phyloP scores from a whole-genome alignment of 1,140 invertebrate genomes.

The Drosophila mayri region DNA sequence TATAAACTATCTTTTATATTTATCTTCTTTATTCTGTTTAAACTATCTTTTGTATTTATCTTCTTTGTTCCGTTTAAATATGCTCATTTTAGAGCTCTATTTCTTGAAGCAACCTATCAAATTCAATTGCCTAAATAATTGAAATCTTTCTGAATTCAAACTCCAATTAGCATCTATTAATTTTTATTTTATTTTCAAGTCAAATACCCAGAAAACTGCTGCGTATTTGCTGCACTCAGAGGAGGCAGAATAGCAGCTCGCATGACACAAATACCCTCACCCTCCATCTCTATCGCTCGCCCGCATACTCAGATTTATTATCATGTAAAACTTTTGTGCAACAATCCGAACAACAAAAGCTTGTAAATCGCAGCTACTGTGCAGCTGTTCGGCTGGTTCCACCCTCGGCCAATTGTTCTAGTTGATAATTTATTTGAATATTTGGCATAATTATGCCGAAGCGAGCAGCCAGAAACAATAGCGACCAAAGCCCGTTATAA shows the following conservation, averaged over 20 bases:
- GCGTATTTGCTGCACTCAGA: constrained; percentile 5
- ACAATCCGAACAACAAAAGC: constrained; percentile 69
- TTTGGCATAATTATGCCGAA: constrained; percentile 66
- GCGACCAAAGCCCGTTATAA: constrained; percentile 32
- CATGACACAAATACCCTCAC: constrained; percentile 52
- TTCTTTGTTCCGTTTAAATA: not conserved
- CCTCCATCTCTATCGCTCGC: constrained; percentile 8
- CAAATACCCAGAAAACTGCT: constrained; percentile 11
- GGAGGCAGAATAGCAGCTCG: constrained; percentile 3
- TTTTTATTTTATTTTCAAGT: constrained; percentile 15
- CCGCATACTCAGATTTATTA: constrained; percentile 61
- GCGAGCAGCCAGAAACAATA: constrained; percentile 51
- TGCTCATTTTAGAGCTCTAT: not conserved
- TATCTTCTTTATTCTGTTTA: not conserved
- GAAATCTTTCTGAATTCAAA: not conserved
- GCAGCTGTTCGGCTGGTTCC: constrained; percentile 49
- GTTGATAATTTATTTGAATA: constrained; percentile 82
- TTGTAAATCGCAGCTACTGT: constrained; percentile 58
- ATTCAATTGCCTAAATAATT: not conserved
- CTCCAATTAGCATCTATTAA: constrained; percentile 21
- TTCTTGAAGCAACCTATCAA: too few relatives aligned
- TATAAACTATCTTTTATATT: too few relatives aligned
- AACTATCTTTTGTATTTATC: too few relatives aligned
- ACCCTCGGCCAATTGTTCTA: constrained; percentile 62
- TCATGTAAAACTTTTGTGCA: constrained; percentile 80